Evolutionary conservation across 2,888 invertebrate genomes (phyloP).

Genomic region (Pterostichus madidus): DNA sequence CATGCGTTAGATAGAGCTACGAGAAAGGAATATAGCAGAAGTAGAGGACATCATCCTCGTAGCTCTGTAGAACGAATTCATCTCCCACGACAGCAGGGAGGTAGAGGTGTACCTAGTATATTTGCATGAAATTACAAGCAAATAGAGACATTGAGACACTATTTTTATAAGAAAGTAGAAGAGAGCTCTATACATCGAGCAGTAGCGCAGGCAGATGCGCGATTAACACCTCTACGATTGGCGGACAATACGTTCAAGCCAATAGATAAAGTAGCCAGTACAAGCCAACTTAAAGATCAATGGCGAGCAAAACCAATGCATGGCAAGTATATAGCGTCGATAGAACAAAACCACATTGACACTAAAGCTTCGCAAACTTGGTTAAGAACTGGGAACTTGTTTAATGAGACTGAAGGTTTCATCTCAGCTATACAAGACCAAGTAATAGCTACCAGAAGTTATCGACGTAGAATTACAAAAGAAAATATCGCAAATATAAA

Average conservation of each 20-base stretch:
- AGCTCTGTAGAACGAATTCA: background rate
- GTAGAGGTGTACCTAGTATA: background rate
- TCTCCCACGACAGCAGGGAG: background rate
- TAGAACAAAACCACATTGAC: background rate
- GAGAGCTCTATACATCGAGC: background rate
- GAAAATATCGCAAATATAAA: background rate
- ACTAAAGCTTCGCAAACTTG: background rate
- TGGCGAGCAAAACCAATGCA: background rate
- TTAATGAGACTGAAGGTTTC: background rate
- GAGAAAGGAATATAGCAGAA: background rate
- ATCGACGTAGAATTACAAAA: background rate
- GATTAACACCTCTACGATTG: background rate
- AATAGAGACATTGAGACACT: background rate
- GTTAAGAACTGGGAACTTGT: background rate
- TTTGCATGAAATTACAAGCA: too few species aligned
- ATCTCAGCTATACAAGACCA: background rate
- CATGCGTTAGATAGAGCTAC: background rate
- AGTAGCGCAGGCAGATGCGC: background rate
- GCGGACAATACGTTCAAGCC: too few species aligned
- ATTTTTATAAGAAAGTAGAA: background rate
- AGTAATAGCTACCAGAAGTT: background rate
- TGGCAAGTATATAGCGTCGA: background rate
- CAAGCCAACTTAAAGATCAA: background rate
- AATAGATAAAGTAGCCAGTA: too few species aligned
- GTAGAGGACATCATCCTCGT: constrained; percentile 6